Conservation (phyloP, 2,797 vertebrate species). For the Molossus molossus region DNA sequence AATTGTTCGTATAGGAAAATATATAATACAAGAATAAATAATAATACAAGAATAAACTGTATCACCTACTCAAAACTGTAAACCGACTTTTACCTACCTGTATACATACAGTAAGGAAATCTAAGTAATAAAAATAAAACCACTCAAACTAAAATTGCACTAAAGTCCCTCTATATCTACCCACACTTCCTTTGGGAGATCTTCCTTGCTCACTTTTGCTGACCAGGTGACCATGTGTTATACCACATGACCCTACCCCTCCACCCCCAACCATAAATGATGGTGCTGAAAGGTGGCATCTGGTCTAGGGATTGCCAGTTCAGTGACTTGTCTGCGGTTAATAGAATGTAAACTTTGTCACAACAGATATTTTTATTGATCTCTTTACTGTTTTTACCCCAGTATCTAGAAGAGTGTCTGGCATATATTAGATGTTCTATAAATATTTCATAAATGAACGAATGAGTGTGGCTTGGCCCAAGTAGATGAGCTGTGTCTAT, state of each 20-base stretch:
- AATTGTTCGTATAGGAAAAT: not conserved
- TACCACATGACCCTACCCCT: not conserved
- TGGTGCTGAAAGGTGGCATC: not conserved
- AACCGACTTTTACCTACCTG: not conserved
- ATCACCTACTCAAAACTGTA: not conserved
- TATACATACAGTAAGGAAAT: not conserved
- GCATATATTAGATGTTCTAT: not conserved
- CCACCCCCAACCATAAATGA: not conserved
- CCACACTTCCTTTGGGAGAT: not conserved
- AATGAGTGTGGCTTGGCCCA: not conserved
- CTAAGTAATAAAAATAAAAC: not conserved
- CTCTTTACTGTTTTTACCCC: not conserved
- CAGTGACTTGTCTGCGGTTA: not conserved
- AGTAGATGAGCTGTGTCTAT: not conserved
- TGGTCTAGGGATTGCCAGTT: not conserved
- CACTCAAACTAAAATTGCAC: conserved; percentile 16
- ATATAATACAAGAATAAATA: no score
- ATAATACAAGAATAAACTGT: not conserved
- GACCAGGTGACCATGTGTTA: not conserved
- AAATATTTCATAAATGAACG: not conserved
- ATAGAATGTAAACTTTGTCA: not conserved
- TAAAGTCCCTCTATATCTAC: not conserved
- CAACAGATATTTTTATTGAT: not conserved
- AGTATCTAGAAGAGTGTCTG: not conserved
- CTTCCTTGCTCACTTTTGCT: not conserved